Conservation (phyloP, 37 sponge, comb jelly and placozoan species). For the Amphimedon queenslandica region DNA sequence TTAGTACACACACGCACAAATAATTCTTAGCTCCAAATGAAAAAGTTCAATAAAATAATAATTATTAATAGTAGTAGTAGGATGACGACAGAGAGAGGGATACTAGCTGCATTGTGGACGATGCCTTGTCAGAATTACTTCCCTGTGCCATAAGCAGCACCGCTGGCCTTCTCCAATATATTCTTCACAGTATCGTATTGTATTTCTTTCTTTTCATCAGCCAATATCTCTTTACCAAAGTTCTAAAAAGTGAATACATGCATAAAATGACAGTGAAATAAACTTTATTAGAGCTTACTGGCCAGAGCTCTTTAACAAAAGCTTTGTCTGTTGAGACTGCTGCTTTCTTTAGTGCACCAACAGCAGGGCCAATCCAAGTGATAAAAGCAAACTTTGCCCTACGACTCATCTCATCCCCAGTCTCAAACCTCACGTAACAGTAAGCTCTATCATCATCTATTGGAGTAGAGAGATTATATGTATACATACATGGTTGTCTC, state of each 20-base stretch:
- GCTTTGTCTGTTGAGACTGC: constrained; percentile 96
- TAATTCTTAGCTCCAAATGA: neutral
- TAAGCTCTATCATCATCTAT: constrained; percentile 67
- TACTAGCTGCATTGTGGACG: neutral
- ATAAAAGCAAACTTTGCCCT: constrained; percentile 90
- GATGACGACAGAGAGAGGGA: neutral
- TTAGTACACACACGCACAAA: neutral
- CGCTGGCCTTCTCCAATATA: constrained; percentile 73
- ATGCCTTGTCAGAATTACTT: constrained; percentile 18
- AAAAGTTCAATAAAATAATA: neutral
- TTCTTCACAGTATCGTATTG: constrained; percentile 49
- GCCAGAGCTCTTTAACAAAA: constrained; percentile 68
- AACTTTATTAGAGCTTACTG: constrained; percentile 34
- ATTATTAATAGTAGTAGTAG: neutral
- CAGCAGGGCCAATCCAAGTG: constrained; percentile 88
- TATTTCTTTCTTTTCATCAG: constrained; percentile 64
- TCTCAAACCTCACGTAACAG: constrained; percentile 69
- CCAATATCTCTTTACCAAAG: constrained; percentile 79
- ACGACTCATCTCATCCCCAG: constrained; percentile 96
- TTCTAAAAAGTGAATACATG: constrained; percentile 26
- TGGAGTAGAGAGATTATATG: neutral
- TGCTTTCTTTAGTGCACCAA: constrained; percentile 86
- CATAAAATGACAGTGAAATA: neutral
- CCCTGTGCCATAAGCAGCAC: constrained; percentile 91
- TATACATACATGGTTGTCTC: neutral